phyloP scores from a whole-genome alignment of 1,140 invertebrate species.

The Drosophila orena region DNA sequence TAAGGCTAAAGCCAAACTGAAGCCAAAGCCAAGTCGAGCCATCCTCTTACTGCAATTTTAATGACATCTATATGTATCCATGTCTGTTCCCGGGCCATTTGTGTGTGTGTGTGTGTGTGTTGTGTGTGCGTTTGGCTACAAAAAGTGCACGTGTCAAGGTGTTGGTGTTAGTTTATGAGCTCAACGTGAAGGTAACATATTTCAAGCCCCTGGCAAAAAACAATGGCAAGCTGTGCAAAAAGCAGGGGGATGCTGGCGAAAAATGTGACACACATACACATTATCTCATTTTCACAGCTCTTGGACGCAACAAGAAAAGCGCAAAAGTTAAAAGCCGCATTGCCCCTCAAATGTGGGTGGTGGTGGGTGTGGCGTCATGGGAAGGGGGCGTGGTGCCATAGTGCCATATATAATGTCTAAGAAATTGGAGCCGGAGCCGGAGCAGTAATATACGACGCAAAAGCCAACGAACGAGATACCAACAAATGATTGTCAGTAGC shows the following conservation, averaged over 20 bases:
- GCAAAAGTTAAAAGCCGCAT: constrained; percentile 76
- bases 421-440: constrained; percentile 11
- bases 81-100: constrained; percentile 7
- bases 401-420: constrained; percentile 56
- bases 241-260: constrained; percentile 12
- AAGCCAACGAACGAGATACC: constrained; percentile 45
- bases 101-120: constrained; percentile 17
- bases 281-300: constrained; percentile 81
- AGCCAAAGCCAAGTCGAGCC: constrained; percentile 59
- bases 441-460: constrained; percentile 42
- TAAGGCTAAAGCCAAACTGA: constrained; percentile 19
- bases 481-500: constrained; percentile 63
- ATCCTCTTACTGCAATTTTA: constrained; percentile 80
- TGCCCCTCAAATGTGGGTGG: constrained; percentile 8
- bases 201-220: constrained; percentile 76
- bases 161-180: constrained; percentile 83
- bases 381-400: constrained; percentile 48
- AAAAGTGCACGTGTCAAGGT: constrained; percentile 81
- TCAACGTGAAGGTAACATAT: constrained; percentile 82
- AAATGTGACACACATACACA: constrained; percentile 82
- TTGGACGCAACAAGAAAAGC: constrained; percentile 69
- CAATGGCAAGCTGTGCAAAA: constrained; percentile 55
- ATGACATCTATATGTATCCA: constrained; percentile 66
- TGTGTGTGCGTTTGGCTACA: constrained; percentile 52
- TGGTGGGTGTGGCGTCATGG: not conserved